Percentiles rank a stretch among this genome's conserved stretches.
These are phyloP conservation scores for Synanthedon myopaeformis DNA, from an alignment of 2,888 invertebrate genomes.

Conservation along the genomic window DNA sequence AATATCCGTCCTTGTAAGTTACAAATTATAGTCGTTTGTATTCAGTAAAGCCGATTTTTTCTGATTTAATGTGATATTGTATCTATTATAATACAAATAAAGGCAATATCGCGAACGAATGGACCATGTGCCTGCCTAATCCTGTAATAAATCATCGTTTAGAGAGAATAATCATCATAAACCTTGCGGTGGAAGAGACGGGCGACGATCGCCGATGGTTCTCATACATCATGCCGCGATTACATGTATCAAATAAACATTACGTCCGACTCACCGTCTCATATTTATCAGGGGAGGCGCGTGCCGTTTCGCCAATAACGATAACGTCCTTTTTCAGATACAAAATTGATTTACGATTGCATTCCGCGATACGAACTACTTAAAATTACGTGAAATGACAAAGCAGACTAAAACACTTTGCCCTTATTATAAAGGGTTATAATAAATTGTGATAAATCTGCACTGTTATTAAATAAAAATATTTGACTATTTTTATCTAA, in stretches of 20 bases:
- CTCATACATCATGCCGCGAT: slow-evolving; percentile 63
- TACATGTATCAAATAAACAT: slow-evolving; percentile 67
- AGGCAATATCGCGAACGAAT: slow-evolving; percentile 55
- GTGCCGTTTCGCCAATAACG: slow-evolving; percentile 40
- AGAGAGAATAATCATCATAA: slow-evolving; percentile 65
- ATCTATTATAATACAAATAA: slow-evolving; percentile 53
- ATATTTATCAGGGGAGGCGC: slow-evolving; percentile 34
- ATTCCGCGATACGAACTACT: slow-evolving; percentile 23
- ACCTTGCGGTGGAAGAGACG: slow-evolving; percentile 27
- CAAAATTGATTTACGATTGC: slow-evolving; percentile 44
- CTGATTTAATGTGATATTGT: slow-evolving; percentile 35
- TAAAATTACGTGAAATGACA: slow-evolving; percentile 4
- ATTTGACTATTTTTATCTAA: no score
- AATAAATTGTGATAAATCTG: no score
- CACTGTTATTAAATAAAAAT: no score
- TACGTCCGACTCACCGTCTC: slow-evolving; percentile 44
- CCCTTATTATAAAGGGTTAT: no score
- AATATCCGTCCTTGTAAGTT: neutral
- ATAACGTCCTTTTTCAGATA: slow-evolving; percentile 37
- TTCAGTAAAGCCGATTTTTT: slow-evolving; percentile 45
- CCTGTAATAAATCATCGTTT: slow-evolving; percentile 67
- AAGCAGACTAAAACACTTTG: neutral
- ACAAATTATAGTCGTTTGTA: slow-evolving; percentile 19
- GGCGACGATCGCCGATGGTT: slow-evolving; percentile 19
- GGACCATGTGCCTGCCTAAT: slow-evolving; percentile 57